These are phyloP conservation scores for Corythoichthys intestinalis DNA, from an alignment of 2,113 vertebrate species.

Conservation along the genomic window DNA sequence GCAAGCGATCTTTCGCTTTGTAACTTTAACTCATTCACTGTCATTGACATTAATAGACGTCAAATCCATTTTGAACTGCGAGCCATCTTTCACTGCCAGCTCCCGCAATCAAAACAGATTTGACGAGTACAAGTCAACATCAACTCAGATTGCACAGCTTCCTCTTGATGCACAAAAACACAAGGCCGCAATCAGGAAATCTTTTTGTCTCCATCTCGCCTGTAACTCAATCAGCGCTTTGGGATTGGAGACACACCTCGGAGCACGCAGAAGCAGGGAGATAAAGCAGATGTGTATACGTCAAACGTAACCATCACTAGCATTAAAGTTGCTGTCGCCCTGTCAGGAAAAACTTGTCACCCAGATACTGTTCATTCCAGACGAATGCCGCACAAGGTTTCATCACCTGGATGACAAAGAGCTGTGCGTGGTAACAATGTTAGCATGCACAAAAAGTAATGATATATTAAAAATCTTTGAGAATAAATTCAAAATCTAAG, in stretches of 20 bases:
- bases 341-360: constrained; percentile 22
- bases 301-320: constrained; percentile 36
- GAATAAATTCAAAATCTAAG: too few relatives aligned
- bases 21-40: too few relatives aligned
- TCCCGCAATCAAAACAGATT: too few relatives aligned
- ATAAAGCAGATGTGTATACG: constrained; percentile 41
- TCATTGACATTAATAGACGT: too few relatives aligned
- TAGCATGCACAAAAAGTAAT: not conserved
- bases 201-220: not conserved
- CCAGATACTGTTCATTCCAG: constrained; percentile 48
- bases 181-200: constrained; percentile 45
- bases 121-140: too few relatives aligned
- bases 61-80: too few relatives aligned
- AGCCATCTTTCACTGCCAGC: too few relatives aligned
- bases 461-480: too few relatives aligned
- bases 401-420: not conserved
- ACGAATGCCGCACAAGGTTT: constrained; percentile 26
- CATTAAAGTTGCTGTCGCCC: constrained; percentile 25
- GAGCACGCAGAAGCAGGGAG: constrained; percentile 11
- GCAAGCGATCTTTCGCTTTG: too few relatives aligned
- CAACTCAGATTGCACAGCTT: constrained; percentile 12
- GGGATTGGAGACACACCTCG: not conserved
- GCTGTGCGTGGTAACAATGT: not conserved
- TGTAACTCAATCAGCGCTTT: constrained; percentile 15
- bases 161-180: constrained; percentile 29